Evolutionary conservation across 2,797 vertebrate genomes (phyloP), one percentile per base, ranked within the genome.

Genomic region (Enteromius viviparus): DNA sequence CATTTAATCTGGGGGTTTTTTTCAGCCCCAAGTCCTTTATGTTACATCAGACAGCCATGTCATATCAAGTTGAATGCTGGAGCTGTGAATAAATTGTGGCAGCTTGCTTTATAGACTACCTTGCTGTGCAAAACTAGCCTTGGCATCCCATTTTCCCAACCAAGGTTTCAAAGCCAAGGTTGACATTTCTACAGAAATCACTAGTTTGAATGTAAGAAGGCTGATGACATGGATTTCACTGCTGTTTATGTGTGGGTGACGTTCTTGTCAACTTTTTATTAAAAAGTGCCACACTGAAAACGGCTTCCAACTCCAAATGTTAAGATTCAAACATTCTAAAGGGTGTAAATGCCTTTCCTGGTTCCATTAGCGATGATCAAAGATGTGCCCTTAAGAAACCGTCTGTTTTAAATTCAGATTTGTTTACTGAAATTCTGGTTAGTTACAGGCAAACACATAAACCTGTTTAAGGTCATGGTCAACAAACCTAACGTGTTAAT

Each of bases 401-500:
- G 34, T 37, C 64, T 7, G 14, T 69, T 55, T 69, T 7, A 51
- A 14, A 69, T 53, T 72, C 68, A 23, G 34, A 65, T 29, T 23
- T 53, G 55, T 75, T 68, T 55, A 45, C 12, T 55, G 32, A 51
- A 51, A 82, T 76, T 26, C 64, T 17, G 29, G 62, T 34, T 76
- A 17, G 72, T 45, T 69, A 32, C 58, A 17, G 15, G 42, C 34
- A 12, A 80, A 60, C 47, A 47, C 42, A 62, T 60, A 21, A 34
- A 58, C 62, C 45, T 58, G 11, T 68, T 76, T 17, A 49, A 68
- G 19, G 34, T 4, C 17, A 23, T 2, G 17, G 32, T 68, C 34
- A 76, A 76, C 62, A 55, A 82, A 66, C 71, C 47, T 51, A 26
- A 47, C 62, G 7, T 76, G 72, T 84, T 79, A 84, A 86, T 76